Conservation (phyloP, 2,113 vertebrate species). For the Perccottus glenii region DNA sequence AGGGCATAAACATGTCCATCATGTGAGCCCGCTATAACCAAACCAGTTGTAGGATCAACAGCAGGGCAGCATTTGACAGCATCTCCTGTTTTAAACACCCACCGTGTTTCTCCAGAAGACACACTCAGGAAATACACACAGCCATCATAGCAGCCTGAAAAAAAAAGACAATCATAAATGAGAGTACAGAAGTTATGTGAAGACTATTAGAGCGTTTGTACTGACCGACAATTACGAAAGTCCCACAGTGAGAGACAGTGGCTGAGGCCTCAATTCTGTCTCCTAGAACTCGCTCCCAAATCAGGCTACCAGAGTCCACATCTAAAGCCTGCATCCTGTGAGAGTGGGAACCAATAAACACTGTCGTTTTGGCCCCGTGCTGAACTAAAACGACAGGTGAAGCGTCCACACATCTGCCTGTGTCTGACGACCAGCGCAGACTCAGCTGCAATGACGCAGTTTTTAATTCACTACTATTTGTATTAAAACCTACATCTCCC, state of each 20-base stretch:
- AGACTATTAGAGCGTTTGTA: neutral
- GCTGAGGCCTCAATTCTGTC: slow-evolving; percentile 93
- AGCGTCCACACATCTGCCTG: slow-evolving; percentile 92
- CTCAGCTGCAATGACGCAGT: slow-evolving; percentile 55
- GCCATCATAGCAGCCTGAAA: slow-evolving; percentile 90
- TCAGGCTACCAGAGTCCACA: slow-evolving; percentile 80
- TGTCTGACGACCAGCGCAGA: slow-evolving; percentile 88
- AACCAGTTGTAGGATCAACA: slow-evolving; percentile 83
- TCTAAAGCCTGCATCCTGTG: slow-evolving; percentile 87
- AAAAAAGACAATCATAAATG: neutral
- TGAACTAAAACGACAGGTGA: slow-evolving; percentile 85
- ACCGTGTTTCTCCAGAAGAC: slow-evolving; percentile 81
- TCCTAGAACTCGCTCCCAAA: slow-evolving; percentile 90
- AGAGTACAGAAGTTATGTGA: too few species aligned
- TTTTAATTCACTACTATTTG: neutral
- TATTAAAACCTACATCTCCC: neutral
- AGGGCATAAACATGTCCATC: slow-evolving; percentile 90
- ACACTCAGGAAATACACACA: slow-evolving; percentile 85
- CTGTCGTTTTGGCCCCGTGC: slow-evolving; percentile 40
- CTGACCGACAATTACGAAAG: slow-evolving; percentile 87
- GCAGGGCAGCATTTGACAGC: slow-evolving; percentile 89
- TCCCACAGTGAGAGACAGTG: slow-evolving; percentile 86
- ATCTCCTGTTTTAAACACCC: slow-evolving; percentile 86
- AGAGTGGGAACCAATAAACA: slow-evolving; percentile 93
- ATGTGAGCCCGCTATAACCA: slow-evolving; percentile 89